These are phyloP conservation scores for Neoniphon sammara DNA, from an alignment of 2,797 vertebrate species.

Conservation along the genomic window DNA sequence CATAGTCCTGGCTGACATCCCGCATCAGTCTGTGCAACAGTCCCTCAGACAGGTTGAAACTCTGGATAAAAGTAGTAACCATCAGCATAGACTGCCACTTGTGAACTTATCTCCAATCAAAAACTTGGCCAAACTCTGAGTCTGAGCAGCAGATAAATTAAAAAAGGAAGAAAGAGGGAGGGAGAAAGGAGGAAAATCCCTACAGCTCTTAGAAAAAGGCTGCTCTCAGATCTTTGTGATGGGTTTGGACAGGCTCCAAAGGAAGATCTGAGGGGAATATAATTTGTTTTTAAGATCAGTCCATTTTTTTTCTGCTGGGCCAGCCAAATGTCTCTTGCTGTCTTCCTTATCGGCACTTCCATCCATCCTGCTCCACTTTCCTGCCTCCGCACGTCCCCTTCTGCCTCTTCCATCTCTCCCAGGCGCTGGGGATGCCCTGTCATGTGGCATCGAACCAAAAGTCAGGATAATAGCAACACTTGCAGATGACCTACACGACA, in stretches of 20 bases:
- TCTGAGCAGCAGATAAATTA: conserved; percentile 45
- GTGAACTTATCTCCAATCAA: conserved; percentile 14
- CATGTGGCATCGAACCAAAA: conserved; percentile 54
- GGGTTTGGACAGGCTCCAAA: conserved; percentile 70
- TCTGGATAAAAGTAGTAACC: neutral
- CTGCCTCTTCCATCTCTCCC: conserved; percentile 45
- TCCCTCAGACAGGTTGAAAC: neutral
- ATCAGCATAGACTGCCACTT: neutral
- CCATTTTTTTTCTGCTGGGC: conserved; percentile 67
- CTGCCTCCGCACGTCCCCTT: conserved; percentile 62
- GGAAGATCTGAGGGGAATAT: conserved; percentile 70
- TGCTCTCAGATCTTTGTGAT: conserved; percentile 53
- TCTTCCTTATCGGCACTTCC: conserved; percentile 80
- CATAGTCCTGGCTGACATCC: neutral
- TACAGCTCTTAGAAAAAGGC: conserved; percentile 44
- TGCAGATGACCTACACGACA: conserved; percentile 18
- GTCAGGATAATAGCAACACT: conserved; percentile 23
- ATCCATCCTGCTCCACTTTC: conserved; percentile 80
- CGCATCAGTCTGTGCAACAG: neutral
- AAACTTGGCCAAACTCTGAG: conserved; percentile 5
- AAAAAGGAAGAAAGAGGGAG: conserved; percentile 39
- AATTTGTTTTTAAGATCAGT: conserved; percentile 69
- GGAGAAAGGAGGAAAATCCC: conserved; percentile 42
- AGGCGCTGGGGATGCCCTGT: conserved; percentile 63
- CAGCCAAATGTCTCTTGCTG: conserved; percentile 72